Evolutionary conservation across 2,113 vertebrate species (phyloP), one percentile per base, ranked within the genome.

Genomic region (Eonycteris spelaea): DNA sequence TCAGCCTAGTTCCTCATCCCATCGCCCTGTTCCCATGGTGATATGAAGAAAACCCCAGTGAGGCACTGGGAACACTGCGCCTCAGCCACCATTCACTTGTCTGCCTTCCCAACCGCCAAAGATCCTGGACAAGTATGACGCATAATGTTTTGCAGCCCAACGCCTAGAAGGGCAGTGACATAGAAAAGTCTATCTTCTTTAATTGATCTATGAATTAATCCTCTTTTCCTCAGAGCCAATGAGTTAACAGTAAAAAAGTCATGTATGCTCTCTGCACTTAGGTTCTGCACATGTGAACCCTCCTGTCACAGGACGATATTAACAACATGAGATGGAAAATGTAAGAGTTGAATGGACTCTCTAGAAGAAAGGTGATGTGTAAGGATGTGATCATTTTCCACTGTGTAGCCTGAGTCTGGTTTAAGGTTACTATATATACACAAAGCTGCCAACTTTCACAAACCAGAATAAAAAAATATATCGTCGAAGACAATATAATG

Each of bases 351-450:
- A 83, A 77, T 0, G 8, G 48, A 38, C 24, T 73, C 28, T 90
- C n/a, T 22, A 80, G 26, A 93, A 84, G 70, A 86, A 59, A 90
- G 51, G 14, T 8, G 40, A 38, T 14, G 21, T 19, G 12, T 59
- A 71, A 21, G 28, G 24, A 55, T 12, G 51, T 4, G 65, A 22
- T 14, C 14, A 63, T 19, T 55, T 89, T 84, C 35, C 33, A 19
- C 84, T 43, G 57, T 63, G 78, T 45, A 85, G 7, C 6, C 68
- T 84, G 40, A 94, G 26, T 86, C 80, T 43, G 19, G 63, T 28
- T 79, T 87, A 87, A 78, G 74, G 74, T 82, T 83, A 61, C 30
- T 21, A 40, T 55, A 73, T 73, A 89, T 43, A 90, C 7, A 73
- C 30, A 82, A 75, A 65, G 4, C 6, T 33, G 30, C 11, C 35